A percentile compares a stretch with the other conserved stretches of the same genome.
Conservation (phyloP, 2,113 vertebrate species). For the Mormoops blainvillei region DNA sequence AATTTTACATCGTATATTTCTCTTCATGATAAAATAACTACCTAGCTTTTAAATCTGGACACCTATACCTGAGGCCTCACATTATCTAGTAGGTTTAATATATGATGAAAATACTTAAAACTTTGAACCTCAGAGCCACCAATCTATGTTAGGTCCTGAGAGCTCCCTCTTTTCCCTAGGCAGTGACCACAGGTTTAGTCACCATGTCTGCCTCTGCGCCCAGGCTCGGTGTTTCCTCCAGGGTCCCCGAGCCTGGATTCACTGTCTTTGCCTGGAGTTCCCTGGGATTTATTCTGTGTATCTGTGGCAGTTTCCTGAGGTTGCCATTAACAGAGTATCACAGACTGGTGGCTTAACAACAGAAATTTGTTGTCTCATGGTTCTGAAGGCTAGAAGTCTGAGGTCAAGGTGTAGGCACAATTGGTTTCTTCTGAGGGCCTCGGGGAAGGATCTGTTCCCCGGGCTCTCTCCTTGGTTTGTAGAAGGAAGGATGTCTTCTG, state of each 20-base stretch:
- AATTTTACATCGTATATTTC: background rate
- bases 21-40: background rate
- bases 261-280: background rate
- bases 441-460: background rate
- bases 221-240: background rate
- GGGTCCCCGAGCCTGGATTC: background rate
- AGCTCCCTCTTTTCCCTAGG: background rate
- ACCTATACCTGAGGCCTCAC: background rate
- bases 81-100: background rate
- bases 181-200: background rate
- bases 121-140: background rate
- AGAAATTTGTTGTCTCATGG: background rate
- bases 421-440: background rate
- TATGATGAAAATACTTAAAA: background rate
- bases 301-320: background rate
- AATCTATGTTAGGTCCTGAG: background rate
- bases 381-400: background rate
- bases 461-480: background rate
- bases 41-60: background rate
- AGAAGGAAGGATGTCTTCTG: background rate
- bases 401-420: background rate
- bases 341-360: background rate
- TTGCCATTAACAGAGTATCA: background rate
- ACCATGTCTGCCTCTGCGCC: background rate
- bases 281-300: background rate